A percentile compares a stretch with the other conserved stretches of the same genome.
phyloP scores from a whole-genome alignment of 1,140 invertebrate species.

The Diplogasteroides magnus region DNA sequence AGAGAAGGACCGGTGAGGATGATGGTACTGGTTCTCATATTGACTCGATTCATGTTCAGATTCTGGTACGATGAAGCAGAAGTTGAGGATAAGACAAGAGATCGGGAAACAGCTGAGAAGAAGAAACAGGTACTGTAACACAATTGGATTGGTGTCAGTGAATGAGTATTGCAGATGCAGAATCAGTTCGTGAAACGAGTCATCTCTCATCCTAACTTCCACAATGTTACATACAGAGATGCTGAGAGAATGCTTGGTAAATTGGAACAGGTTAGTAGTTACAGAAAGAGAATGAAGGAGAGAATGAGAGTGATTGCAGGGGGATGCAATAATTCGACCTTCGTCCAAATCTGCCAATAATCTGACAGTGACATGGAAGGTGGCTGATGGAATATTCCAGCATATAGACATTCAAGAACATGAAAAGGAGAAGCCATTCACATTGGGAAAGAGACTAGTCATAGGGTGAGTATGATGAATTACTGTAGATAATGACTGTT shows the following conservation, averaged over 20 bases:
- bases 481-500: neutral
- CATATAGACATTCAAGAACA: conserved; percentile 92
- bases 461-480: conserved; percentile 18
- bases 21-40: conserved; percentile 13
- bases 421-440: conserved; percentile 93
- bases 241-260: conserved; percentile 81
- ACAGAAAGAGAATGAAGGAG: conserved; percentile 2
- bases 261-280: conserved; percentile 66
- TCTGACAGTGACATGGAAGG: conserved; percentile 76
- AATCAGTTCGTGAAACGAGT: conserved; percentile 73
- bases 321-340: conserved; percentile 89
- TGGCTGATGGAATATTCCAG: conserved; percentile 79
- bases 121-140: conserved; percentile 9
- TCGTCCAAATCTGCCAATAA: conserved; percentile 81
- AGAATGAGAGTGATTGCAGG: conserved; percentile 63
- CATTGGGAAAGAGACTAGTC: conserved; percentile 74
- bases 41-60: neutral
- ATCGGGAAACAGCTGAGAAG: conserved; percentile 51
- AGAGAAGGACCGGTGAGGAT: conserved; percentile 8
- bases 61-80: conserved; percentile 85
- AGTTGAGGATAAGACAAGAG: conserved; percentile 68
- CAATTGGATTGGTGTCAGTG: neutral
- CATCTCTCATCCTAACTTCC: conserved; percentile 93
- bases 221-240: conserved; percentile 88
- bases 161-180: neutral